Evolutionary conservation across 2,113 vertebrate species (phyloP).

Genomic region (Sebastes fasciatus): DNA sequence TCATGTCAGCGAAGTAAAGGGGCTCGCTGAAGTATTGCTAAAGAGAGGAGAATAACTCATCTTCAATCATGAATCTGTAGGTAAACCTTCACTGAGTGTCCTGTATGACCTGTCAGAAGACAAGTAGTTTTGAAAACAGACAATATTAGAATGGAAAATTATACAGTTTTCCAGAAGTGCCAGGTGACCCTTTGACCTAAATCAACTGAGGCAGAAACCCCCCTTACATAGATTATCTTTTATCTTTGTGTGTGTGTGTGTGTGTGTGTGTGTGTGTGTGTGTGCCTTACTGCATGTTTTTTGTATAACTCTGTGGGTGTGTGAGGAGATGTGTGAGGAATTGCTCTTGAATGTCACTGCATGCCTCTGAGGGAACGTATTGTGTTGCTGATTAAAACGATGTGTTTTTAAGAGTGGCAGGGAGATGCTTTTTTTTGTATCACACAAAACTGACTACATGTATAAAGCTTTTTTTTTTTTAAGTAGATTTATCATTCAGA

Average conservation of each 20-base stretch:
- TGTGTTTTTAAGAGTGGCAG: conserved; percentile 40
- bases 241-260: background rate
- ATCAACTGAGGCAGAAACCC: conserved; percentile 83
- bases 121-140: conserved; percentile 56
- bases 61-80: conserved; percentile 27
- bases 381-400: conserved; percentile 41
- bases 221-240: conserved; percentile 84
- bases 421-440: background rate
- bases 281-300: background rate
- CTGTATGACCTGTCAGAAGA: conserved; percentile 22
- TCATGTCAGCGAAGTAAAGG: conserved; percentile 5
- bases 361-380: conserved; percentile 23
- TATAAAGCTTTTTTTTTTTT: background rate
- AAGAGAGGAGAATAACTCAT: conserved; percentile 15
- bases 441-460: background rate
- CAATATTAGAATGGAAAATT: conserved; percentile 71
- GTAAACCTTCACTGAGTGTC: conserved; percentile 17
- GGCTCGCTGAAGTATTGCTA: background rate
- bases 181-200: conserved; percentile 74
- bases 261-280: background rate
- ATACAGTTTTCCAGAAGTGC: conserved; percentile 66
- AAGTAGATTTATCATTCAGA: conserved; percentile 13
- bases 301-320: background rate
- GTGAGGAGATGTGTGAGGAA: background rate
- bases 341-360: conserved; percentile 23